phyloP scores from a whole-genome alignment of 2,113 vertebrate genomes.

The Melanerpes aurifrons region DNA sequence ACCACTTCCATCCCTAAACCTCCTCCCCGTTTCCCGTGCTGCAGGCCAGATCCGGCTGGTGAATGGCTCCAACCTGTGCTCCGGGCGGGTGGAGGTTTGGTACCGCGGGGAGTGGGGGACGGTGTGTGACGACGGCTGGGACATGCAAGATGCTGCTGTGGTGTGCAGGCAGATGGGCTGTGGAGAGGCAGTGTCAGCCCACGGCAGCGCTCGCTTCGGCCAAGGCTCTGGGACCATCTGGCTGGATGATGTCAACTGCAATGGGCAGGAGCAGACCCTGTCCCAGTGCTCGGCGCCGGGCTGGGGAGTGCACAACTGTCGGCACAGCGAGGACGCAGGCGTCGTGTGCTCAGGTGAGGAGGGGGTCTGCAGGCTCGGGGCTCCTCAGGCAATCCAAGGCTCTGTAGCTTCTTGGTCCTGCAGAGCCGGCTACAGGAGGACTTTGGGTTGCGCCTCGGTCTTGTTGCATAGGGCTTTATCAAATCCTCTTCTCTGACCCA shows the following conservation, averaged over 20 bases:
- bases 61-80: not conserved
- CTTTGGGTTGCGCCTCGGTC: not conserved
- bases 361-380: not conserved
- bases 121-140: not conserved
- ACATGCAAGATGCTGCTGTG: not conserved
- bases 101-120: not conserved
- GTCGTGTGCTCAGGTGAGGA: not conserved
- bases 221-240: not conserved
- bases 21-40: not conserved
- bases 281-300: accelerated
- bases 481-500: not conserved
- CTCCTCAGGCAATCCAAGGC: not conserved
- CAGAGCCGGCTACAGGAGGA: not conserved
- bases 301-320: not conserved
- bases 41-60: not conserved
- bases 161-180: not conserved
- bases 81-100: not conserved
- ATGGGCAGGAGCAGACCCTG: not conserved
- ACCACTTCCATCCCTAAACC: not conserved
- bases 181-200: not conserved
- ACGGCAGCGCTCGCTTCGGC: not conserved
- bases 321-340: accelerated
- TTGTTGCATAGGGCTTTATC: not conserved
- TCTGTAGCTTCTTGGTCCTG: not conserved
- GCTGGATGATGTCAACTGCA: not conserved